Evolutionary conservation across 2,888 invertebrate species (phyloP).

Genomic region (Dendrolimus pini): DNA sequence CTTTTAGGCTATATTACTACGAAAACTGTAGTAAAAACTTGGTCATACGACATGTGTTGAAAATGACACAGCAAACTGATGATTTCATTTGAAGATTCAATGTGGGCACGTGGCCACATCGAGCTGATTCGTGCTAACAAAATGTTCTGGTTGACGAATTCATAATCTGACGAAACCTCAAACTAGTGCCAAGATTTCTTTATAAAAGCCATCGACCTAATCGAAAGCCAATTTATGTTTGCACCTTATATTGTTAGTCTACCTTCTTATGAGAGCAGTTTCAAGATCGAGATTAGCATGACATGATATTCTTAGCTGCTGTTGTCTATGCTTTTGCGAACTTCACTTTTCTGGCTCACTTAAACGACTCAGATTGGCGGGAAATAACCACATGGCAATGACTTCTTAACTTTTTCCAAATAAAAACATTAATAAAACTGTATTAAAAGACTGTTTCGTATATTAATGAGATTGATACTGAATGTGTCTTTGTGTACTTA

Average conservation of each 20-base stretch:
- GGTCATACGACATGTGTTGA: background rate
- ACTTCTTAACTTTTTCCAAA: slow-evolving; percentile 3
- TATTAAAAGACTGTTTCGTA: background rate
- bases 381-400: slow-evolving; percentile 28
- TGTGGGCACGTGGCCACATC: slow-evolving; percentile 7
- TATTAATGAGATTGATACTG: background rate
- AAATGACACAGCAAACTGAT: slow-evolving; percentile 1
- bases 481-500: background rate
- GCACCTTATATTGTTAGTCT: slow-evolving; percentile 4
- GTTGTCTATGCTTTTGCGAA: no score
- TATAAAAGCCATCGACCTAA: slow-evolving; percentile 63
- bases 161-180: slow-evolving; percentile 60
- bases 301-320: no score
- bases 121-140: slow-evolving; percentile 10
- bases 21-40: background rate
- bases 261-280: background rate
- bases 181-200: slow-evolving; percentile 66
- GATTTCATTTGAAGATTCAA: slow-evolving; percentile 9
- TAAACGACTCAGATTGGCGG: slow-evolving; percentile 29
- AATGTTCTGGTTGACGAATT: slow-evolving; percentile 58
- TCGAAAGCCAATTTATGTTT: slow-evolving; percentile 24
- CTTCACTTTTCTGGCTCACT: slow-evolving; percentile 33
- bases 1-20: no score
- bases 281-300: no score
- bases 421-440: slow-evolving; percentile 3